Conservation (phyloP, 2,888 invertebrate species). For the Hyalella azteca region DNA sequence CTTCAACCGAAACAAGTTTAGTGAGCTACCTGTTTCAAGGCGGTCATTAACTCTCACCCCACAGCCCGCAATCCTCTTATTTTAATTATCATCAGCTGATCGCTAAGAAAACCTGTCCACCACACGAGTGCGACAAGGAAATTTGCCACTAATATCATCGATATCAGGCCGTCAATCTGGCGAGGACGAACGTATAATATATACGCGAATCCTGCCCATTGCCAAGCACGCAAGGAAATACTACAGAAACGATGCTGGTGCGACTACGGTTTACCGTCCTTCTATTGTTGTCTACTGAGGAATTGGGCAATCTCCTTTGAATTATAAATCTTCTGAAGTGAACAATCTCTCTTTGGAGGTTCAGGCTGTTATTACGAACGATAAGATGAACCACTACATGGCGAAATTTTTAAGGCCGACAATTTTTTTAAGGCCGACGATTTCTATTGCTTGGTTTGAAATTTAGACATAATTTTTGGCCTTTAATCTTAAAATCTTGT, state of each 20-base stretch:
- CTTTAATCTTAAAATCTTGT: no score
- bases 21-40: no score
- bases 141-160: background rate
- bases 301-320: background rate
- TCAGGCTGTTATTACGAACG: no score
- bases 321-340: conserved; percentile 4
- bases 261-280: background rate
- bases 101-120: background rate
- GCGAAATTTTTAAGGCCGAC: no score
- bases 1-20: no score
- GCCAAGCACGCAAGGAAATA: no score
- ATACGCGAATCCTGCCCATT: no score
- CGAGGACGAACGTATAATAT: background rate
- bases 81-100: conserved; percentile 1
- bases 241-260: background rate
- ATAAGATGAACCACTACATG: no score
- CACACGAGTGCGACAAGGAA: background rate
- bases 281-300: conserved; percentile 5
- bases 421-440: no score
- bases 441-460: no score
- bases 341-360: background rate
- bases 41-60: background rate
- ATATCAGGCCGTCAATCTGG: background rate
- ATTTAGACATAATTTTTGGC: no score
- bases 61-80: background rate